phyloP scores from a whole-genome alignment of 2,888 invertebrate species.

The Caenorhabditis plicata region DNA sequence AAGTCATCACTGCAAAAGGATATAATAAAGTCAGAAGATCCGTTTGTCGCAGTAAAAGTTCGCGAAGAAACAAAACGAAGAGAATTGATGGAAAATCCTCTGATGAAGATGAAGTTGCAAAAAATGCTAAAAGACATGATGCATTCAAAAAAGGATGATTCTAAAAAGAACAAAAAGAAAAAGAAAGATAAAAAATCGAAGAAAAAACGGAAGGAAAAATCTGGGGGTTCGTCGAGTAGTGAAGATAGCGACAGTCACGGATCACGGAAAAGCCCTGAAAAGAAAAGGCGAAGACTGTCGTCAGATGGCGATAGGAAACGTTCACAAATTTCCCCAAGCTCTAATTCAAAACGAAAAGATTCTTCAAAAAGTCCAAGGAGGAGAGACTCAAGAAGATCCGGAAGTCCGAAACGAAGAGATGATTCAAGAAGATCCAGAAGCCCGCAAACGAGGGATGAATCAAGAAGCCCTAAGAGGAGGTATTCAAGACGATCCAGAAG shows the following conservation, averaged over 20 bases:
- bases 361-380: not conserved
- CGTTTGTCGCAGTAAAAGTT: slow-evolving; percentile 58
- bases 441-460: no score
- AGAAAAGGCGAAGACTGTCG: slow-evolving; percentile 1
- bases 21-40: slow-evolving; percentile 56
- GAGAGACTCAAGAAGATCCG: not conserved
- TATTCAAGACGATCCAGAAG: no score
- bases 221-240: not conserved
- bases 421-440: no score
- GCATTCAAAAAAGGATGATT: slow-evolving; percentile 24
- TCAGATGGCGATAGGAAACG: not conserved
- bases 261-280: slow-evolving; percentile 4
- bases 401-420: no score
- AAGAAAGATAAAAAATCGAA: slow-evolving; percentile 16
- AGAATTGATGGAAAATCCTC: slow-evolving; percentile 57
- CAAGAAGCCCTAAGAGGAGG: no score
- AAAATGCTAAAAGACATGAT: slow-evolving; percentile 47
- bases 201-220: slow-evolving; percentile 14
- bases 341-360: not conserved
- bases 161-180: slow-evolving; percentile 31
- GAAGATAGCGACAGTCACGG: slow-evolving; percentile 1
- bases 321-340: no score
- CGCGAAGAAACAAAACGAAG: slow-evolving; percentile 50
- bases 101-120: slow-evolving; percentile 52
- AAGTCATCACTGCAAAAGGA: slow-evolving; percentile 38